phyloP scores from a whole-genome alignment of 1,140 invertebrate species.

The Macrocentrus cingulum region DNA sequence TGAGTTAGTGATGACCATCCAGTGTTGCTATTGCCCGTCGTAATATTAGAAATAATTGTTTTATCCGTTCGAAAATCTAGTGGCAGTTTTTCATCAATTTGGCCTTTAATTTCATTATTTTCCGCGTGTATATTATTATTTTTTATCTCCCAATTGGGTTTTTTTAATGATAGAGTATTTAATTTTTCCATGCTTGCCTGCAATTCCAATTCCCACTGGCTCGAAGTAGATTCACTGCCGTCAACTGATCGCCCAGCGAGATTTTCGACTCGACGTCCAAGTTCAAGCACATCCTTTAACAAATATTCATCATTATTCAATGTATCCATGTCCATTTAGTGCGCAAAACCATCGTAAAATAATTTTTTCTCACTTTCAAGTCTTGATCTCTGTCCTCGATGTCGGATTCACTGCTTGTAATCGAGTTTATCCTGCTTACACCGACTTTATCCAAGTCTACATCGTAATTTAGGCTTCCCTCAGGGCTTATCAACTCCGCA shows the following conservation, averaged over 20 bases:
- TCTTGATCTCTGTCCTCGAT: conserved; percentile 34
- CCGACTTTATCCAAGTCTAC: conserved; percentile 42
- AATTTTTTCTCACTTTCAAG: too few species aligned
- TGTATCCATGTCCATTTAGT: too few species aligned
- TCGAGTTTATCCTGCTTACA: conserved; percentile 40
- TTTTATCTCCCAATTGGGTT: conserved; percentile 17
- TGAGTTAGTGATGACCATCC: conserved; percentile 38
- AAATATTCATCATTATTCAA: too few species aligned
- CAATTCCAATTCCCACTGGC: conserved; percentile 53
- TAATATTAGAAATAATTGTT: neutral
- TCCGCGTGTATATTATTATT: conserved; percentile 3
- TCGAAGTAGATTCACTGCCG: conserved; percentile 51
- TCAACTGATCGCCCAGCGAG: conserved; percentile 47
- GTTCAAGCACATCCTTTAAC: conserved; percentile 38
- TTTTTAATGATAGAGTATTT: conserved; percentile 38
- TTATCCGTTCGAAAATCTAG: conserved; percentile 21
- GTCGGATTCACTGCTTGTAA: conserved; percentile 41
- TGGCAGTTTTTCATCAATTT: conserved; percentile 25
- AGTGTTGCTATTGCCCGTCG: conserved; percentile 23
- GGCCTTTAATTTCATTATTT: conserved; percentile 10
- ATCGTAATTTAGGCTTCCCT: conserved; percentile 48
- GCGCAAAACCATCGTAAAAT: too few species aligned
- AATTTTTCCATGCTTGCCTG: conserved; percentile 50
- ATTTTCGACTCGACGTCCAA: conserved; percentile 42
- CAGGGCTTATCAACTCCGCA: conserved; percentile 70